Percentiles rank a stretch among this genome's conserved stretches.
Evolutionary conservation across 2,797 vertebrate genomes (phyloP).

Genomic region (Lemur catta): DNA sequence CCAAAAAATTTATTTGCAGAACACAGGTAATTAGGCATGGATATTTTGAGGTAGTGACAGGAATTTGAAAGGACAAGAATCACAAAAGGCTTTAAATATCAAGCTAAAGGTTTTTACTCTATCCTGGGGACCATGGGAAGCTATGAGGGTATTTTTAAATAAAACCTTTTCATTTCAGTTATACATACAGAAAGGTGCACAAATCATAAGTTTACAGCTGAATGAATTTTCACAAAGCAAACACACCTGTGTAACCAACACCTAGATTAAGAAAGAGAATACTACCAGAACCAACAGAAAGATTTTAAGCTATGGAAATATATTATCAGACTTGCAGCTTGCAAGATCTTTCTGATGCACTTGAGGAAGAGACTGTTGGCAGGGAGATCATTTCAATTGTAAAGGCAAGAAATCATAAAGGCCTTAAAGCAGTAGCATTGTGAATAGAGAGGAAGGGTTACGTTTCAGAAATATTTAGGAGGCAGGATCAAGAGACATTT

Average conservation of each 20-base stretch:
- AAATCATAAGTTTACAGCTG: not conserved
- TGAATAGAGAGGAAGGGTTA: not conserved
- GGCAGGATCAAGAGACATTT: not conserved
- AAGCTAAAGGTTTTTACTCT: not conserved
- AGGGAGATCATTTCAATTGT: not conserved
- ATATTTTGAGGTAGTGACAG: not conserved
- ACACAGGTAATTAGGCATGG: not conserved
- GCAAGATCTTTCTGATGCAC: not conserved
- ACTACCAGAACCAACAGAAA: not conserved
- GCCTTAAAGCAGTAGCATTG: not conserved
- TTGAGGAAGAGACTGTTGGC: not conserved
- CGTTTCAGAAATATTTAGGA: slow-evolving; percentile 7
- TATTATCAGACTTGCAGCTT: not conserved
- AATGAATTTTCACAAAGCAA: slow-evolving; percentile 19
- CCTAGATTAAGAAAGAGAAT: not conserved
- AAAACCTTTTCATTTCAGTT: not conserved
- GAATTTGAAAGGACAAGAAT: not conserved
- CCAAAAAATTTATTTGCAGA: not conserved
- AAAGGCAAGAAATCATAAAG: not conserved
- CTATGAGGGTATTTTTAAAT: not conserved
- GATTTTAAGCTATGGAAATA: not conserved
- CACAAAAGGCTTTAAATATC: not conserved
- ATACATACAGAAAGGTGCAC: not conserved
- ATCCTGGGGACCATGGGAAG: not conserved
- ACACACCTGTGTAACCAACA: not conserved